phyloP scores from a whole-genome alignment of 2,888 invertebrate genomes.

The Eurois occulta region DNA sequence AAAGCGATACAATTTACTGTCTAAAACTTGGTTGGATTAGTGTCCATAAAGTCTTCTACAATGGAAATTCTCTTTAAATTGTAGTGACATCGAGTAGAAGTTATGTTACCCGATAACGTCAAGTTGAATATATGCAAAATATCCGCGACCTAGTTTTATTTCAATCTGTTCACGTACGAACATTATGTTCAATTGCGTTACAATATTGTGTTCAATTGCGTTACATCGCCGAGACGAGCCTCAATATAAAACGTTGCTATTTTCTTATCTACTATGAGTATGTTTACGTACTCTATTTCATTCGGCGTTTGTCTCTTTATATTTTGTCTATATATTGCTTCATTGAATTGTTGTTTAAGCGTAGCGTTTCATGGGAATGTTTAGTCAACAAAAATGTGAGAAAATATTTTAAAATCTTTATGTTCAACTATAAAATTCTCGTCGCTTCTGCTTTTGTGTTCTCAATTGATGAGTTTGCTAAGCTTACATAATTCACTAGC shows the following conservation, averaged over 20 bases:
- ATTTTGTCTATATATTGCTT: conserved; percentile 28
- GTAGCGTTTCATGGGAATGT: background rate
- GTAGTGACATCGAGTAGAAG: background rate
- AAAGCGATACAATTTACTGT: background rate
- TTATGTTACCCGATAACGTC: background rate
- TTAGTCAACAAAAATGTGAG: background rate
- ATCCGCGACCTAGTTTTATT: conserved; percentile 13
- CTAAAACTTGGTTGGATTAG: background rate
- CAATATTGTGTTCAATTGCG: conserved; percentile 23
- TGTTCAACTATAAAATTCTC: background rate
- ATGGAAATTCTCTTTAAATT: background rate
- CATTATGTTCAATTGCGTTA: conserved; percentile 35
- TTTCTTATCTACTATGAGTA: conserved; percentile 7
- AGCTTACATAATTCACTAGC: background rate
- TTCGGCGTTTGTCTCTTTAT: conserved; percentile 10
- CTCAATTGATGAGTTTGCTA: background rate
- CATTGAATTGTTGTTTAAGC: conserved; percentile 29
- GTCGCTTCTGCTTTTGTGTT: background rate
- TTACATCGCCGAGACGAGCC: background rate
- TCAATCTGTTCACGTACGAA: conserved; percentile 44
- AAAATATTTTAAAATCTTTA: background rate
- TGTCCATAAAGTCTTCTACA: background rate
- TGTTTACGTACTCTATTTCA: conserved; percentile 11
- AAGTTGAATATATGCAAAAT: conserved; percentile 7
- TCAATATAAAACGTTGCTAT: conserved; percentile 3